phyloP scores from a whole-genome alignment of 2,888 invertebrate genomes.

The Anarsia innoxiella region DNA sequence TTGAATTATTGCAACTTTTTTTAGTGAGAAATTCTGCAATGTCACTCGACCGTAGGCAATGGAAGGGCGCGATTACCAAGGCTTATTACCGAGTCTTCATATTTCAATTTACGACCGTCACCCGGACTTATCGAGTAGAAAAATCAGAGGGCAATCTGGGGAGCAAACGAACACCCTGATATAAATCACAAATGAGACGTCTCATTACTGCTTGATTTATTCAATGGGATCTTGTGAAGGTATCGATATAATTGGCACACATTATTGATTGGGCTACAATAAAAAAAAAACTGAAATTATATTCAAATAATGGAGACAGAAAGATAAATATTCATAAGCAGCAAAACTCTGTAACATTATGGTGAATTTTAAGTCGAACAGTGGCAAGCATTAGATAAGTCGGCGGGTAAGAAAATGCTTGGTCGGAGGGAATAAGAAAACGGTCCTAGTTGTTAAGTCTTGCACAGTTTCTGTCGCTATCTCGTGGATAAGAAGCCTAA shows the following conservation, averaged over 20 bases:
- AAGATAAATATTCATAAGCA: slow-evolving; percentile 44
- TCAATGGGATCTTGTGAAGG: slow-evolving; percentile 17
- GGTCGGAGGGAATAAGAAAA: slow-evolving; percentile 71
- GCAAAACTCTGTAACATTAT: slow-evolving; percentile 52
- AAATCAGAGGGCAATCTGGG: slow-evolving; percentile 55
- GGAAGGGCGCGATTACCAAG: slow-evolving; percentile 54
- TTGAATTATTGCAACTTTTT: too few relatives aligned
- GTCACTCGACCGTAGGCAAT: slow-evolving; percentile 36
- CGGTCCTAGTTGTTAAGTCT: slow-evolving; percentile 75
- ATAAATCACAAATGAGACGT: slow-evolving; percentile 68
- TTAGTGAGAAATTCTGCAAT: slow-evolving; percentile 12
- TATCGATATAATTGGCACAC: too few relatives aligned
- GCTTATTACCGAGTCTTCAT: slow-evolving; percentile 73
- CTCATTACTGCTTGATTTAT: slow-evolving; percentile 62
- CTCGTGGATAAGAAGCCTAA: slow-evolving; percentile 74
- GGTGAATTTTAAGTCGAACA: slow-evolving; percentile 59
- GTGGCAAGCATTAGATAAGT: slow-evolving; percentile 63
- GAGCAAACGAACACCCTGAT: slow-evolving; percentile 29
- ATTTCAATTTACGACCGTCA: slow-evolving; percentile 75
- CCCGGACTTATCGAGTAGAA: slow-evolving; percentile 68
- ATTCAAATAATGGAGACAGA: too few relatives aligned
- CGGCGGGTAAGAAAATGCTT: slow-evolving; percentile 65
- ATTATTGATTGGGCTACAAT: too few relatives aligned
- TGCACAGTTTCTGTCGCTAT: slow-evolving; percentile 74
- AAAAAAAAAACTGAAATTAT: too few relatives aligned